Percentiles rank a stretch among this genome's conserved stretches.
These are phyloP conservation scores for Calephelis virginiensis DNA, from an alignment of 1,140 invertebrate species.

Conservation along the genomic window DNA sequence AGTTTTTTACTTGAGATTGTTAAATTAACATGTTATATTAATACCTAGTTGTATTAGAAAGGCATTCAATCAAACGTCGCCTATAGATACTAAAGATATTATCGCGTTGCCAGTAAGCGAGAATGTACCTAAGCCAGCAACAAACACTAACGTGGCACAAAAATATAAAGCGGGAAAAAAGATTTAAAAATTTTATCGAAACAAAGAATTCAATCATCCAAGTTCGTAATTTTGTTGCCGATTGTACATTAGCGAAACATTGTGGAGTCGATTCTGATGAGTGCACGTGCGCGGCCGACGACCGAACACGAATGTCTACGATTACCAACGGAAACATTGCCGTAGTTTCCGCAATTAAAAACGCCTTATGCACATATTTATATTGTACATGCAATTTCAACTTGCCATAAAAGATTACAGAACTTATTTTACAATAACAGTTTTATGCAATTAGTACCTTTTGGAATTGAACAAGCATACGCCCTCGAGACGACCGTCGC, in stretches of 20 bases:
- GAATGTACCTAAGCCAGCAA: too few relatives aligned
- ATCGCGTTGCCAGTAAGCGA: too few relatives aligned
- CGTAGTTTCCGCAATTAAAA: not conserved
- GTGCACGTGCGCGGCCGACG: conserved; percentile 47
- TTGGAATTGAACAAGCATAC: conserved; percentile 26
- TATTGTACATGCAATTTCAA: conserved; percentile 17
- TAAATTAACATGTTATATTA: too few relatives aligned
- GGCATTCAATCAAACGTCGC: too few relatives aligned
- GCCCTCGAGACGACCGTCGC: conserved; percentile 51
- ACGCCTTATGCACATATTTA: conserved; percentile 15
- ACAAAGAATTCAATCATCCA: not conserved
- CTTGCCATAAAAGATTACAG: not conserved
- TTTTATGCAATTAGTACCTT: conserved; percentile 18
- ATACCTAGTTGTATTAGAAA: too few relatives aligned
- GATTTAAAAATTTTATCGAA: not conserved
- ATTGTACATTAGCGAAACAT: conserved; percentile 35
- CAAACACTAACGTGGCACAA: too few relatives aligned
- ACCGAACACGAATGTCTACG: conserved; percentile 44
- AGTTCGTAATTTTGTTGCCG: conserved; percentile 8
- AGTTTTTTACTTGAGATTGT: too few relatives aligned
- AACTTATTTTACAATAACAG: conserved; percentile 16
- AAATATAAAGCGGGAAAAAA: too few relatives aligned
- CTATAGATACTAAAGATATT: too few relatives aligned
- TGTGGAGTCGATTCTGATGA: conserved; percentile 31
- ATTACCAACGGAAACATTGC: conserved; percentile 31